These are phyloP conservation scores for Desmophyllum pertusum DNA, from an alignment of 92 coral and sea anemone genomes.

Conservation along the genomic window DNA sequence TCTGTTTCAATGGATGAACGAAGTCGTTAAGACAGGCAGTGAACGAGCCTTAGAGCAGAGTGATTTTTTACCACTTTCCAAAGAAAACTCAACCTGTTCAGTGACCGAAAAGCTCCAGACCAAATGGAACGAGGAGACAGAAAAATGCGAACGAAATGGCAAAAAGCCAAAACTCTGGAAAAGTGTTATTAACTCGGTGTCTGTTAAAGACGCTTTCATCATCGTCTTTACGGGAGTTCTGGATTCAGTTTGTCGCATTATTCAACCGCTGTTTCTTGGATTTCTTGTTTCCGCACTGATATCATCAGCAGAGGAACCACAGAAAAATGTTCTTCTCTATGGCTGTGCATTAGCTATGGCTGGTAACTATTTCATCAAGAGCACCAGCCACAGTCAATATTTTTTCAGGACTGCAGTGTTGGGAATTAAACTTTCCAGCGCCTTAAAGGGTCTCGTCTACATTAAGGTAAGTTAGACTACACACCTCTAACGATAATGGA, in stretches of 20 bases:
- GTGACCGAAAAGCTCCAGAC: background rate
- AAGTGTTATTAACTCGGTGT: background rate
- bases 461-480: background rate
- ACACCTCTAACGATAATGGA: no score
- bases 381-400: background rate
- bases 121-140: background rate
- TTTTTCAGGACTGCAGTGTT: background rate
- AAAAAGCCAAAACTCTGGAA: slow-evolving; percentile 10
- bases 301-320: background rate
- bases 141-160: background rate
- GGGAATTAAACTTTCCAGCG: background rate
- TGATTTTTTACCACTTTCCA: background rate
- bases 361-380: background rate
- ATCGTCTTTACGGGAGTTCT: background rate
- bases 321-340: background rate
- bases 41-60: background rate
- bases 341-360: background rate
- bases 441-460: background rate
- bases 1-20: slow-evolving; percentile 6
- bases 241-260: background rate
- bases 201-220: background rate
- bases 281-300: background rate
- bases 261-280: slow-evolving; percentile 2
- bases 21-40: background rate
- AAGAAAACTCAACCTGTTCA: slow-evolving; percentile 4